Base-by-base conservation (phyloP, 2,888 invertebrate species). In the Clostera curtula region DNA sequence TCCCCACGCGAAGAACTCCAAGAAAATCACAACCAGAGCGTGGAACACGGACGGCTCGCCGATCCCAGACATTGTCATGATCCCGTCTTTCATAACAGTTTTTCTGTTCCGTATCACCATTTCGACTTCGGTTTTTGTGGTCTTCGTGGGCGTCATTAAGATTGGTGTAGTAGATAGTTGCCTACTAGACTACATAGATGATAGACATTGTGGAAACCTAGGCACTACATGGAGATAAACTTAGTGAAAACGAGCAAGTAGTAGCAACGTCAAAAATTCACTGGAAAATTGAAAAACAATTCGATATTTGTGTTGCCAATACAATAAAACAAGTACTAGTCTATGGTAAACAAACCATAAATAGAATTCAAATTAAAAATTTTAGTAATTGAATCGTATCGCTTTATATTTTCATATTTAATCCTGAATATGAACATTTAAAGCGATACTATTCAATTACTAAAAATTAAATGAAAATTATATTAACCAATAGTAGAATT, bases 1-100 rank as follows among this genome's bases (percentile, higher is more conserved):
- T 28, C 99, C 99, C 98, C 99, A 99, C 49, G 98, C 97, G 85
- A 99, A 99, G 85, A 98, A 99, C 86, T 99, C 99, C 80, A 99
- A 87, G 87, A 99, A 99, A 83, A 99, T 99, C 63, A 99, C 97
- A 68, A 99, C 93, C 72, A 99, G 86, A 40, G 99, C 99, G 90
- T 99, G 99, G 83, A 96, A 97, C 41, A 99, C 93, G 69, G 96
- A 96, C 42, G 99, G 97, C 74, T 93, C 93, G 45, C 96, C 96
- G 67, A 96, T 92, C 51, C 95, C 95, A 56, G 86, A 86, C 88
- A 92, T 91, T 82, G 93, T 93, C 84, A 94, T 92, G 64, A 93
- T 91, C 70, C 92, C 93, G 88, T 94, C 93, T 87, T 93, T 93
- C 80, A 90, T 89, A 73, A 93, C 91, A 72, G 91, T 89, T 86